Conservation (phyloP, 1,140 invertebrate genomes). For the Lepeophtheirus salmonis region DNA sequence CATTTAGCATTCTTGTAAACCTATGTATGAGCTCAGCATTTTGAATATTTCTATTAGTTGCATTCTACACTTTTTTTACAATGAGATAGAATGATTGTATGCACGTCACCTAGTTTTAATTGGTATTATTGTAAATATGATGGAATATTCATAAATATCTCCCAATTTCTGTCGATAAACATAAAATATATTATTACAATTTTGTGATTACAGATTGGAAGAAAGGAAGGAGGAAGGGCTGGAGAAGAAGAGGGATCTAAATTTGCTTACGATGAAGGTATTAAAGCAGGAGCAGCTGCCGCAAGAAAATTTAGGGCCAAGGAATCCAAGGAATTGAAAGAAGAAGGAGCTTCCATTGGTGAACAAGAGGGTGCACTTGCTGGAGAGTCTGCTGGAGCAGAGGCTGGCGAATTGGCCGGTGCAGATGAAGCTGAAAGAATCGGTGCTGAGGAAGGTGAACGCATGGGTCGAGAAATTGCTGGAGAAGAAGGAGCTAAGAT, state of each 20-base stretch:
- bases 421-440: slow-evolving; percentile 15
- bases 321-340: slow-evolving; percentile 14
- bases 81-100: too few relatives aligned
- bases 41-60: too few relatives aligned
- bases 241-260: slow-evolving; percentile 16
- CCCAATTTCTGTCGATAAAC: too few relatives aligned
- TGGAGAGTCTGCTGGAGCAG: slow-evolving; percentile 11
- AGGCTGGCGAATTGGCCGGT: slow-evolving; percentile 13
- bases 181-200: too few relatives aligned
- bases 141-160: too few relatives aligned
- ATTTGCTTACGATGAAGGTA: slow-evolving; percentile 16
- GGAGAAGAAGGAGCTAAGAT: slow-evolving; percentile 18
- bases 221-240: not conserved
- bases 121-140: too few relatives aligned
- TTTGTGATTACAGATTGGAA: not conserved
- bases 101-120: too few relatives aligned
- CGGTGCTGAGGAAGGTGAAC: slow-evolving; percentile 15
- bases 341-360: slow-evolving; percentile 10
- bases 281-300: slow-evolving; percentile 12
- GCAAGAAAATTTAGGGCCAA: slow-evolving; percentile 8
- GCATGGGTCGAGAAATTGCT: slow-evolving; percentile 17
- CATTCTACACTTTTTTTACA: too few relatives aligned
- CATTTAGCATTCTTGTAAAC: too few relatives aligned
- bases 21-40: too few relatives aligned
- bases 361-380: slow-evolving; percentile 4